Base-by-base conservation (phyloP, 2,888 invertebrate species). In the Crossocerus cetratus region DNA sequence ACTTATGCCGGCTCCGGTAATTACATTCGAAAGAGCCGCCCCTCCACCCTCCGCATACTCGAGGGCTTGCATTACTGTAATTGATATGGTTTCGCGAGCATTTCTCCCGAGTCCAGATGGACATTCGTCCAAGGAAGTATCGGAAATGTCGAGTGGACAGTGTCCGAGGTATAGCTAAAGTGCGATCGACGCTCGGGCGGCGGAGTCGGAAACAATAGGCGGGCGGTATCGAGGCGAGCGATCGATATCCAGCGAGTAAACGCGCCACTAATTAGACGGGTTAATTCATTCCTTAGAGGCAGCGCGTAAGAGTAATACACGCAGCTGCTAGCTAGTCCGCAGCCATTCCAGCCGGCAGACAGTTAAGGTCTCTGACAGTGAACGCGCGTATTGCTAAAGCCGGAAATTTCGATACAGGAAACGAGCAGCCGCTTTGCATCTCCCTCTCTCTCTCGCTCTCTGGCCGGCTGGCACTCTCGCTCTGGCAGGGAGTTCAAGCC, bases 321-420 rank as follows among this genome's bases (percentile, higher is more conserved):
- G 65, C 5, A 42, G 23, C 21, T 53, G 55, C 42, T 5, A 56
- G 59, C 59, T 45, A 68, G 63, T 71, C 58, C 55, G 43, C 14
- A 59, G 59, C 16, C 49, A 49, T 14, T 3, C n/a, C 49, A 49
- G 4, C 49, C n/a, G 53, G 63, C 57, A 42, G 54, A 22, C 18
- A 13, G 53, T 22, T 43, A 49, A 21, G 21, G 43, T 53, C 64
- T 61, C 60, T 64, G 69, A 67, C 69, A 76, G 81, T 49, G 16
- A 62, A 79, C 78, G 84, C 70, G 66, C 73, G 80, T 82, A 84
- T 84, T 83, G 83, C 77, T 77, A 84, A 80, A 87, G 82, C 86
- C 87, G 88, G 87, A 88, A 87, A 86, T 88, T 86, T 88, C 87
- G 88, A 86, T 88, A 86, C 83, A 86, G 87, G 88, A 88, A 88